Evolutionary conservation across 2,797 vertebrate genomes (phyloP), one percentile per base, ranked within the genome.

Genomic region (Furcifer pardalis): DNA sequence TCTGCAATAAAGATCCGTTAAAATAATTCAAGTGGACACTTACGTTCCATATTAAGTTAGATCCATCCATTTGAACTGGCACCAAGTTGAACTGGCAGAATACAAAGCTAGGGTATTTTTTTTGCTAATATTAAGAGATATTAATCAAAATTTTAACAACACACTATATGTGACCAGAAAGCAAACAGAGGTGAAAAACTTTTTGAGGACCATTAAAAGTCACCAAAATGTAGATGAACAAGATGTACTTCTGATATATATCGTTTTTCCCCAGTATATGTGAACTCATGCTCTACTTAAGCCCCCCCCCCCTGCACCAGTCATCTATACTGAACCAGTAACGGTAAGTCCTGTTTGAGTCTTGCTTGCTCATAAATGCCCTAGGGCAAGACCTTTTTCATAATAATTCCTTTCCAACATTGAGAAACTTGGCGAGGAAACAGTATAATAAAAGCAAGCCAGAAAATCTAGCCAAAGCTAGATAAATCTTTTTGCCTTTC

Each of bases 371-470:
- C 90, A 66, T 69, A 92, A 94, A 95, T 92, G 93, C 87, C 88
- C 93, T 91, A 89, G 95, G 90, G 92, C 92, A 94, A 95, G 85
- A 94, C 86, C 66, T 84, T 82, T 92, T 94, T 94, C 90, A 93
- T 95, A 95, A 91, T 88, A 72, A 92, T 95, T 92, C 91, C 90
- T 95, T 92, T 94, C 94, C 91, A 93, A 88, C 81, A 90, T 88
- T 87, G 88, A 86, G 91, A 94, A 95, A 95, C 73, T 32, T 66
- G 25, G 84, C 81, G 84, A 91, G 92, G 87, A 93, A 95, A 91
- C 92, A 94, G 92, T 92, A 93, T 87, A 92, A 91, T 94, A 94
- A 90, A 91, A 86, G 79, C 83, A 91, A 93, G 84, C 90, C 89
- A 92, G 88, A 73, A 94, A 93, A 92, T 93, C 88, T 90, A 89